Evolutionary conservation across 53 echinoderm and acorn worm species (phyloP).

Genomic region (Holothuria scabra): DNA sequence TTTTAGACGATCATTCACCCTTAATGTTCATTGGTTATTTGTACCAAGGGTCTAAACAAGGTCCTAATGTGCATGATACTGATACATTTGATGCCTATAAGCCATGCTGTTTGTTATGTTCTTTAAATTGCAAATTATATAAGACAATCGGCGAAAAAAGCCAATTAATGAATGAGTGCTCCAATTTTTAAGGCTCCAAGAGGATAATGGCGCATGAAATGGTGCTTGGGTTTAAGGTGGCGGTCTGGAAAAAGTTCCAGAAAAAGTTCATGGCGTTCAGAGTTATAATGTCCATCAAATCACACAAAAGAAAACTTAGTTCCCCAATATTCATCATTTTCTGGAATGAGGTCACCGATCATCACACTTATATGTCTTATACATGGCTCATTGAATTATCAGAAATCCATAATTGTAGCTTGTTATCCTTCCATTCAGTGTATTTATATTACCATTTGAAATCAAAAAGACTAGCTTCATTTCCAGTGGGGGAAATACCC

Average conservation of each 20-base stretch:
- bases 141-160: constrained; percentile 56
- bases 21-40: too few relatives aligned
- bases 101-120: constrained; percentile 58
- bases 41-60: too few relatives aligned
- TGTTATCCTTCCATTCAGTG: constrained; percentile 38
- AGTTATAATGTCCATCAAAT: constrained; percentile 58
- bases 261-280: constrained; percentile 55
- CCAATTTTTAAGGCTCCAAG: constrained; percentile 48
- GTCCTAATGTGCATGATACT: too few relatives aligned
- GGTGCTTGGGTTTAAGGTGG: constrained; percentile 60
- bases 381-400: constrained; percentile 60
- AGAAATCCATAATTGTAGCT: constrained; percentile 60
- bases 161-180: constrained; percentile 57
- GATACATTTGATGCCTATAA: constrained; percentile 55
- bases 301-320: constrained; percentile 43
- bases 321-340: constrained; percentile 63
- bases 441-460: constrained; percentile 18
- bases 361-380: constrained; percentile 56
- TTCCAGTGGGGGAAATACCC: constrained; percentile 60
- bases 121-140: constrained; percentile 51
- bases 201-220: constrained; percentile 65
- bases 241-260: constrained; percentile 27
- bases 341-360: constrained; percentile 61
- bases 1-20: too few relatives aligned
- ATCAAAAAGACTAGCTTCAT: constrained; percentile 55